Conservation (phyloP, 2,888 invertebrate genomes). For the Luperina testacea region DNA sequence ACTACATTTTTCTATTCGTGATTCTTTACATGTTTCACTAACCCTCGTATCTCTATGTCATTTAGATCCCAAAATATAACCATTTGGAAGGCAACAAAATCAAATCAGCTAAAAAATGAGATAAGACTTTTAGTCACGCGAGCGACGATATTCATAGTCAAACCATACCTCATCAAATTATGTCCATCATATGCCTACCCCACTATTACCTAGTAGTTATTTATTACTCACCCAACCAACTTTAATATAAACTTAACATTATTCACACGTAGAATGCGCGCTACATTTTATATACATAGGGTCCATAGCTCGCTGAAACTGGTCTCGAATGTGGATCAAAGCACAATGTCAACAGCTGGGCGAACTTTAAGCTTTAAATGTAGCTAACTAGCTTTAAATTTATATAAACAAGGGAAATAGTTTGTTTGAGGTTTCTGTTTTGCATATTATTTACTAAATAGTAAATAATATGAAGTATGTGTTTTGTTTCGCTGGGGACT, state of each 20-base stretch:
- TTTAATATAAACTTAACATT: constrained; percentile 25
- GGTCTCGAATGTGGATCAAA: constrained; percentile 81
- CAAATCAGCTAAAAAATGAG: too few relatives aligned
- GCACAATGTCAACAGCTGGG: constrained; percentile 80
- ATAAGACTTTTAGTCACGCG: too few relatives aligned
- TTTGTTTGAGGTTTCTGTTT: constrained; percentile 15
- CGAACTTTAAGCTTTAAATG: constrained; percentile 67
- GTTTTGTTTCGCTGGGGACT: not conserved
- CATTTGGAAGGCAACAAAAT: too few relatives aligned
- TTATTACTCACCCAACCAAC: not conserved
- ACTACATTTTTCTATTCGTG: too few relatives aligned
- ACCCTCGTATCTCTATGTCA: too few relatives aligned
- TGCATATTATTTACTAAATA: not conserved
- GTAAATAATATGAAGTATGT: too few relatives aligned
- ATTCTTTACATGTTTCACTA: too few relatives aligned
- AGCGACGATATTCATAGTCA: not conserved
- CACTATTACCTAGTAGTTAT: not conserved
- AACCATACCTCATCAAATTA: not conserved
- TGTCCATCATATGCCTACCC: not conserved
- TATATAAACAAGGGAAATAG: constrained; percentile 37
- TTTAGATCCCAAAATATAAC: too few relatives aligned
- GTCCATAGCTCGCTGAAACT: constrained; percentile 67
- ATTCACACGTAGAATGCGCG: constrained; percentile 37
- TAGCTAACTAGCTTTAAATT: constrained; percentile 50
- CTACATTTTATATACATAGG: constrained; percentile 32